A percentile compares a stretch with the other conserved stretches of the same genome.
Conservation (phyloP, 2,888 invertebrate genomes). For the Polydrusus pterygomalis region DNA sequence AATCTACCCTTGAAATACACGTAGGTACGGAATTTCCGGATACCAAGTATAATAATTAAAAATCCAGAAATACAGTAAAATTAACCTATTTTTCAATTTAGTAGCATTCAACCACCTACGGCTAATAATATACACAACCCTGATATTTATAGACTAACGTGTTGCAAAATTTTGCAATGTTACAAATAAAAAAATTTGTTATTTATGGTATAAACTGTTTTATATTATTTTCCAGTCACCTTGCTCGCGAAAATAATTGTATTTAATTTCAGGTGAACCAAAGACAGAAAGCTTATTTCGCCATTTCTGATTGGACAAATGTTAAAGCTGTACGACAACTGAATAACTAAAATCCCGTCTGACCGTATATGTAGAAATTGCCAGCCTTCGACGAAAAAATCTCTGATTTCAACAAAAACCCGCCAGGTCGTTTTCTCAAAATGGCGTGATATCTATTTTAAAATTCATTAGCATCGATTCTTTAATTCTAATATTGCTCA, state of each 20-base stretch:
- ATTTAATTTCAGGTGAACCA: conserved; percentile 32
- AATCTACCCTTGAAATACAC: too few species aligned
- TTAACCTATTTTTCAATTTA: too few species aligned
- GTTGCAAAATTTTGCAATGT: neutral
- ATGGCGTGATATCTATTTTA: conserved; percentile 64
- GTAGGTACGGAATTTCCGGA: too few species aligned
- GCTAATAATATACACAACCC: too few species aligned
- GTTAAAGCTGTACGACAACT: conserved; percentile 34
- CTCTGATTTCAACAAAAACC: conserved; percentile 27
- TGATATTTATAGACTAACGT: too few species aligned
- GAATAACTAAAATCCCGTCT: conserved; percentile 43
- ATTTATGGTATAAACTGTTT: conserved; percentile 10
- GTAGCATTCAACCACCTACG: too few species aligned
- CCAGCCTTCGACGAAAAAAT: conserved; percentile 39
- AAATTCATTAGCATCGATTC: conserved; percentile 59
- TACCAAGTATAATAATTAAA: too few species aligned
- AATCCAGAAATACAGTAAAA: too few species aligned
- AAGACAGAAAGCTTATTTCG: conserved; percentile 11
- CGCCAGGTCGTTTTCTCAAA: conserved; percentile 42
- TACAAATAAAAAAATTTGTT: neutral
- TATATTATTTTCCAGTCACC: conserved; percentile 2
- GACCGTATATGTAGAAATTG: conserved; percentile 39
- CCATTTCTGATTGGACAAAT: conserved; percentile 47
- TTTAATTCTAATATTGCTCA: conserved; percentile 57
- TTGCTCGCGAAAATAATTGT: conserved; percentile 34